These are phyloP conservation scores for Leptopterna dolabrata DNA, from an alignment of 2,888 invertebrate species.

Conservation along the genomic window DNA sequence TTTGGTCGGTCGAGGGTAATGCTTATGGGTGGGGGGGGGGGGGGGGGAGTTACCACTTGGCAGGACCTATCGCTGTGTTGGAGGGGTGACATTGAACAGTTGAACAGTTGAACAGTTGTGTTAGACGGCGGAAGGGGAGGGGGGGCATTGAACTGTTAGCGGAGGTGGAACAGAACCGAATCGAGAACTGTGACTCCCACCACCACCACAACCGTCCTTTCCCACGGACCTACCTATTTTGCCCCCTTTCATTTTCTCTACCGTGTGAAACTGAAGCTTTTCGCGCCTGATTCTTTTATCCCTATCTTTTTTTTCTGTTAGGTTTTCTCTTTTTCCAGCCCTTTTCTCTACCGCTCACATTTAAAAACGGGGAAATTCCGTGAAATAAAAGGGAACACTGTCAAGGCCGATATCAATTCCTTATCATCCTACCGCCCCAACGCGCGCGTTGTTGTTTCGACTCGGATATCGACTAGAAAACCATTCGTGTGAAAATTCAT, in stretches of 20 bases:
- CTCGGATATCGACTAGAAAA: not conserved
- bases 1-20: conserved; percentile 27
- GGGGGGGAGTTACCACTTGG: conserved; percentile 53
- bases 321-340: not conserved
- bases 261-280: not conserved
- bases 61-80: conserved; percentile 51
- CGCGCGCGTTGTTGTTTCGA: not conserved
- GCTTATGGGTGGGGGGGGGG: not conserved
- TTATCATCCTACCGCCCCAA: not conserved
- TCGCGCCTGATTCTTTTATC: not conserved
- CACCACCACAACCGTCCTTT: not conserved
- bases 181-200: conserved; percentile 15
- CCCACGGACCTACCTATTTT: too few species aligned
- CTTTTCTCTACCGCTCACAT: not conserved
- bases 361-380: not conserved
- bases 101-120: too few species aligned
- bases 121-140: conserved; percentile 59
- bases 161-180: conserved; percentile 1
- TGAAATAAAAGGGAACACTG: not conserved
- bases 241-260: not conserved
- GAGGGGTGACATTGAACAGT: conserved; percentile 57
- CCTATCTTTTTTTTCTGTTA: not conserved
- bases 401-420: not conserved
- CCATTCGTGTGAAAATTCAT: conserved; percentile 14
- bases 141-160: conserved; percentile 55